These are phyloP conservation scores for Cyanoliseus patagonus DNA, from an alignment of 2,113 vertebrate genomes.

Conservation along the genomic window DNA sequence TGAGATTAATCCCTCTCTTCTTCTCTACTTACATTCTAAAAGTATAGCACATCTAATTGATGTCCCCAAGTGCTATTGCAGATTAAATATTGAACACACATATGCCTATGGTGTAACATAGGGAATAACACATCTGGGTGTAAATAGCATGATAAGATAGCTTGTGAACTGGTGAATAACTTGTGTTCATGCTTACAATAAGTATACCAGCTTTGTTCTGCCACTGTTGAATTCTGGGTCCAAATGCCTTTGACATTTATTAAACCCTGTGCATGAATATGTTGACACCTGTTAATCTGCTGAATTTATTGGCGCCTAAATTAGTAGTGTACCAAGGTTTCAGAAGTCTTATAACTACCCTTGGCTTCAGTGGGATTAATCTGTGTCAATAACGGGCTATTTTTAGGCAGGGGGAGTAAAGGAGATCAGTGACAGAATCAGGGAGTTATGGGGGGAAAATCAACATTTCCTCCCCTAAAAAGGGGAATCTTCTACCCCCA, in stretches of 20 bases:
- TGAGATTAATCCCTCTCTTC: neutral
- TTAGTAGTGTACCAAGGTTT: neutral
- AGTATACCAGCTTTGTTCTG: neutral
- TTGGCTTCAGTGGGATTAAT: neutral
- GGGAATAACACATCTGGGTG: neutral
- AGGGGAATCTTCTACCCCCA: neutral
- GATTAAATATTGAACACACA: neutral
- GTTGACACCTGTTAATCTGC: neutral
- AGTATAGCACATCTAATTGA: neutral
- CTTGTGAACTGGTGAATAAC: neutral
- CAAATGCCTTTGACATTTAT: neutral
- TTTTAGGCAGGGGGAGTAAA: neutral
- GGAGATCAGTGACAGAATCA: neutral
- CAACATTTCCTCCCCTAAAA: neutral
- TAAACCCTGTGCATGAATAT: neutral
- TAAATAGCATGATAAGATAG: neutral
- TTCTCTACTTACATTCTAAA: neutral
- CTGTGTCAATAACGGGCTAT: neutral
- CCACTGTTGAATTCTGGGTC: neutral
- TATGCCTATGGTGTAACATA: neutral
- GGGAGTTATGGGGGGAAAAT: neutral
- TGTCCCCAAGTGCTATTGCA: neutral
- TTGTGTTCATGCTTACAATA: neutral
- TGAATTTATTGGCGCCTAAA: neutral
- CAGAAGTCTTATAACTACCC: neutral